These are phyloP conservation scores for Spatula clypeata DNA, from an alignment of 2,797 vertebrate genomes.

Conservation along the genomic window DNA sequence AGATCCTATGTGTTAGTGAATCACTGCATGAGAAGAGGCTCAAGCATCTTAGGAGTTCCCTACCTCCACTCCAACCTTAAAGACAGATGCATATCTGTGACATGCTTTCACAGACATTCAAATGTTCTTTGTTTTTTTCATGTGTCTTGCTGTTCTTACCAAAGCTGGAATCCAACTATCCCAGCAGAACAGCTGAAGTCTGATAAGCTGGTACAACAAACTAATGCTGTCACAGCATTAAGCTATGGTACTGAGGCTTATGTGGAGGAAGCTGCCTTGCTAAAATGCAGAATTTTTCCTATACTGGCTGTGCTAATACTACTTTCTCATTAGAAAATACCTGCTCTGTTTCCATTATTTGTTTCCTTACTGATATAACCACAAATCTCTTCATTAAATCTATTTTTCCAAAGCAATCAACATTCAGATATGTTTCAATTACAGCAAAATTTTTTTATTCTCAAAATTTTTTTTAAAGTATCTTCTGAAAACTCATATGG, in stretches of 20 bases:
- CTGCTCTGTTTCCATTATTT: background rate
- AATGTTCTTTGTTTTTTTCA: background rate
- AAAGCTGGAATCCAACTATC: background rate
- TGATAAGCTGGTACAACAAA: background rate
- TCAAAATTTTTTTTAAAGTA: too few relatives aligned
- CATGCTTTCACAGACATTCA: background rate
- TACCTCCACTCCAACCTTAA: background rate
- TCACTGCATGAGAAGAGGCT: background rate
- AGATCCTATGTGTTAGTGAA: background rate
- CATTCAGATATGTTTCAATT: background rate
- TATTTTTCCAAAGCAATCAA: background rate
- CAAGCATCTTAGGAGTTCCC: constrained; percentile 15
- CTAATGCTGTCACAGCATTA: background rate
- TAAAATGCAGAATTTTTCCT: background rate
- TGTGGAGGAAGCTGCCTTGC: background rate
- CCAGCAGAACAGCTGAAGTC: background rate
- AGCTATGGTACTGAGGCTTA: background rate
- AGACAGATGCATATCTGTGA: constrained; percentile 1
- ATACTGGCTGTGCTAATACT: background rate
- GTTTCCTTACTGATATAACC: background rate
- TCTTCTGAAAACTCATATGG: background rate
- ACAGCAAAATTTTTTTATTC: background rate
- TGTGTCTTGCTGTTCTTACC: background rate
- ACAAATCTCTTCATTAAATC: background rate
- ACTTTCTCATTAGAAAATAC: background rate